Evolutionary conservation across 2,113 vertebrate genomes (phyloP).

Genomic region (Nannobrachium achirus): DNA sequence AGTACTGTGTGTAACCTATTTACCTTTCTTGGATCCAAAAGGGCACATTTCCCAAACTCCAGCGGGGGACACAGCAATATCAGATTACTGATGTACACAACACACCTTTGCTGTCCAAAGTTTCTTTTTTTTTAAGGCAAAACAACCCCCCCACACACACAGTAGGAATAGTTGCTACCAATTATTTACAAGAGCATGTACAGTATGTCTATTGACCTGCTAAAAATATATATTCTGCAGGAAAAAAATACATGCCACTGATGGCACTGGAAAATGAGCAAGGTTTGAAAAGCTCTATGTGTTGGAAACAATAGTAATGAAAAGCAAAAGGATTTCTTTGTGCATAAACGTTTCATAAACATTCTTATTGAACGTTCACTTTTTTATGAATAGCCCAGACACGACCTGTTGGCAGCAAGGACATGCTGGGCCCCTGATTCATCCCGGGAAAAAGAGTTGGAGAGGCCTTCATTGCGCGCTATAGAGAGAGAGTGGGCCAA

Average conservation of each 20-base stretch:
- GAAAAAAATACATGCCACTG: background rate
- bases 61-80: conserved; percentile 60
- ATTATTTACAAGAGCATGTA: background rate
- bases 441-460: no score
- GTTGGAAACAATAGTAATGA: background rate
- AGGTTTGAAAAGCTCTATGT: background rate
- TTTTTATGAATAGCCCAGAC: no score
- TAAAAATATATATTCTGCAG: background rate
- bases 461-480: no score
- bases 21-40: conserved; percentile 67
- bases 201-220: background rate
- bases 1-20: conserved; percentile 67
- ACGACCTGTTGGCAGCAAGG: no score
- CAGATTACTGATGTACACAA: conserved; percentile 82
- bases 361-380: no score
- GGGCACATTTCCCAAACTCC: conserved; percentile 58
- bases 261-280: background rate
- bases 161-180: background rate
- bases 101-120: conserved; percentile 29
- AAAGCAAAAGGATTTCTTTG: background rate
- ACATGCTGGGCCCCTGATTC: no score
- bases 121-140: conserved; percentile 79
- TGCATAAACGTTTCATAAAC: no score
- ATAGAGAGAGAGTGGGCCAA: no score
- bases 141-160: conserved; percentile 52